These are phyloP conservation scores for Trichechus manatus DNA, from an alignment of 2,113 vertebrate genomes.

Conservation along the genomic window DNA sequence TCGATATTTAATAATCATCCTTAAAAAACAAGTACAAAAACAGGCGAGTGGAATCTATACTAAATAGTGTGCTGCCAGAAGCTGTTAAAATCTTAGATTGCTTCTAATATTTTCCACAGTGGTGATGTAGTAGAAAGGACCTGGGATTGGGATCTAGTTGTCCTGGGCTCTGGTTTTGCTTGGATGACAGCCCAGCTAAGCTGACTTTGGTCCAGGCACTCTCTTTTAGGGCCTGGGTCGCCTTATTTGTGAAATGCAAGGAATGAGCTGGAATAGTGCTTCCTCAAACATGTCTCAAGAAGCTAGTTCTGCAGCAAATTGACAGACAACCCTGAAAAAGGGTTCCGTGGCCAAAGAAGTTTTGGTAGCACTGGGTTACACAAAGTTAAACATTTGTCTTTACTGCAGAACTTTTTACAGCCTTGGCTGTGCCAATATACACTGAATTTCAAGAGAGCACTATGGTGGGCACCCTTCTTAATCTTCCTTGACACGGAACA, in stretches of 20 bases:
- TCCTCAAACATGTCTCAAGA: conserved; percentile 10
- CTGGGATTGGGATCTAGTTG: fast-evolving
- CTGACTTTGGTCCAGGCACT: background rate
- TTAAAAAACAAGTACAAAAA: conserved; percentile 6
- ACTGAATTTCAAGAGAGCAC: background rate
- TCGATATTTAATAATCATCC: background rate
- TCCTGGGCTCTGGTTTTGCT: background rate
- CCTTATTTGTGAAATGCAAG: background rate
- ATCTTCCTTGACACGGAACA: background rate
- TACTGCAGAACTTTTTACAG: background rate
- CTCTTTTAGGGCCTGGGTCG: background rate
- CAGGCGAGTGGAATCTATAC: background rate
- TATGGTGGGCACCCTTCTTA: background rate
- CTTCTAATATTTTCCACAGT: background rate
- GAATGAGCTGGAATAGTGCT: background rate
- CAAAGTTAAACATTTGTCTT: conserved; percentile 42
- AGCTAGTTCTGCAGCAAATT: background rate
- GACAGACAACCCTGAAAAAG: background rate
- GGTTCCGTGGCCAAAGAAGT: background rate
- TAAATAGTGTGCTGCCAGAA: background rate
- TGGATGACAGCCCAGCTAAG: background rate
- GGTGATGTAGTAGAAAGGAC: background rate
- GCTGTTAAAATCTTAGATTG: background rate
- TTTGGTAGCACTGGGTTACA: background rate
- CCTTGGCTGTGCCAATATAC: background rate